Evolutionary conservation across 2,797 vertebrate species (phyloP).

Genomic region (Crypturellus tataupa): DNA sequence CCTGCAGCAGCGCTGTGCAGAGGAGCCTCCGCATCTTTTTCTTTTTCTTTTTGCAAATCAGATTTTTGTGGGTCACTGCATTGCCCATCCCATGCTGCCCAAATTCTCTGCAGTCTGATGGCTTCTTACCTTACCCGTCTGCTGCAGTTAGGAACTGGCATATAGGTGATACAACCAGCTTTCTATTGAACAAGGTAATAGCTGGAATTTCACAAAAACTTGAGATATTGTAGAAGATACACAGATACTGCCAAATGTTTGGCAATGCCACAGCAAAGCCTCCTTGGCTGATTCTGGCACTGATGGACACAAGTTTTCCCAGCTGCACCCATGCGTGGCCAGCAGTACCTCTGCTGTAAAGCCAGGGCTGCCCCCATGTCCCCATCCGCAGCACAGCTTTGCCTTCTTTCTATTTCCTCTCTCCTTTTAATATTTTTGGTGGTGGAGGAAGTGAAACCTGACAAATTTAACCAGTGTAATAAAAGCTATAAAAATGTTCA

Average conservation of each 20-base stretch:
- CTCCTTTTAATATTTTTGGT: background rate
- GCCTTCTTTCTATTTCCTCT: background rate
- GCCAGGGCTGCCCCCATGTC: background rate
- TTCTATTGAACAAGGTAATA: too few relatives aligned
- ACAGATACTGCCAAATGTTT: too few relatives aligned
- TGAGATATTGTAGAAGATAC: too few relatives aligned
- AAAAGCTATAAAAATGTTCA: background rate
- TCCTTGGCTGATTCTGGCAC: too few relatives aligned
- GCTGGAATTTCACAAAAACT: too few relatives aligned
- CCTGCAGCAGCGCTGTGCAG: background rate
- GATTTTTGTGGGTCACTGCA: background rate
- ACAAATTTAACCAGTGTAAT: background rate
- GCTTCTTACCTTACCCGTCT: background rate
- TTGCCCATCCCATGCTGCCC: background rate
- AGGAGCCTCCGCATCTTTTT: too few relatives aligned
- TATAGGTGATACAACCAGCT: too few relatives aligned
- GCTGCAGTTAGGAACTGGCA: too few relatives aligned
- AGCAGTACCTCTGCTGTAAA: too few relatives aligned
- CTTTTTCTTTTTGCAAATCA: background rate
- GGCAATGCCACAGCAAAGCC: too few relatives aligned
- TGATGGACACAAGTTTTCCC: too few relatives aligned
- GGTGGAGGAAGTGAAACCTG: background rate
- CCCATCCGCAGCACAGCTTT: background rate
- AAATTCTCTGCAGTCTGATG: background rate
- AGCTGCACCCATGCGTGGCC: too few relatives aligned